Conservation (phyloP, 2,888 invertebrate genomes). For the Antheraea assamensis region DNA sequence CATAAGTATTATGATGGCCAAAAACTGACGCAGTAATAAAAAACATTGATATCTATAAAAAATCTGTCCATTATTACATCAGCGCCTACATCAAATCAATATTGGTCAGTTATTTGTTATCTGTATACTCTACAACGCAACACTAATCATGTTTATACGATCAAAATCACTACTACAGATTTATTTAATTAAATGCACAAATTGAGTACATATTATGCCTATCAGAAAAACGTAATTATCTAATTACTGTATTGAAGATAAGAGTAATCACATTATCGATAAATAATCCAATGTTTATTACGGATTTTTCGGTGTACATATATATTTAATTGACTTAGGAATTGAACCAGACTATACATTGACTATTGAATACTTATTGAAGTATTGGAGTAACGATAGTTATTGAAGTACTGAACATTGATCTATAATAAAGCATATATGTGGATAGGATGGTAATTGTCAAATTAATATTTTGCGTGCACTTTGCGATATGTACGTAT, state of each 20-base stretch:
- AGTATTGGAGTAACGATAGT: no score
- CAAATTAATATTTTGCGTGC: no score
- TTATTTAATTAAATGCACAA: not conserved
- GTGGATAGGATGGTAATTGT: no score
- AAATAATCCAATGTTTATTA: not conserved
- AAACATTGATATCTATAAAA: not conserved
- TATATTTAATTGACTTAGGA: not conserved
- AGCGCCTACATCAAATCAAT: not conserved
- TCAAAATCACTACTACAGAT: constrained; percentile 7
- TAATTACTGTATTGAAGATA: constrained; percentile 11
- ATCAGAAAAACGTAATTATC: not conserved
- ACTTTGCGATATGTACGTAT: no score
- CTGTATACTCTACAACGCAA: constrained; percentile 5
- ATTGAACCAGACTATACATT: not conserved
- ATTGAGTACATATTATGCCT: not conserved
- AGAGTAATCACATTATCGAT: not conserved
- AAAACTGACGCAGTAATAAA: not conserved
- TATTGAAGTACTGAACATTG: no score
- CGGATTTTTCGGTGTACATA: not conserved
- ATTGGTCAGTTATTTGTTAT: constrained; percentile 9
- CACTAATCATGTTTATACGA: constrained; percentile 8
- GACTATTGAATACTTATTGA: not conserved
- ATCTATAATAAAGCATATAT: no score
- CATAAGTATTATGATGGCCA: no score
- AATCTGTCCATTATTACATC: not conserved